Percentiles rank a stretch among this genome's conserved stretches.
These are phyloP conservation scores for Triplophysa yarkandensis DNA, from an alignment of 2,797 vertebrate genomes.

Conservation along the genomic window DNA sequence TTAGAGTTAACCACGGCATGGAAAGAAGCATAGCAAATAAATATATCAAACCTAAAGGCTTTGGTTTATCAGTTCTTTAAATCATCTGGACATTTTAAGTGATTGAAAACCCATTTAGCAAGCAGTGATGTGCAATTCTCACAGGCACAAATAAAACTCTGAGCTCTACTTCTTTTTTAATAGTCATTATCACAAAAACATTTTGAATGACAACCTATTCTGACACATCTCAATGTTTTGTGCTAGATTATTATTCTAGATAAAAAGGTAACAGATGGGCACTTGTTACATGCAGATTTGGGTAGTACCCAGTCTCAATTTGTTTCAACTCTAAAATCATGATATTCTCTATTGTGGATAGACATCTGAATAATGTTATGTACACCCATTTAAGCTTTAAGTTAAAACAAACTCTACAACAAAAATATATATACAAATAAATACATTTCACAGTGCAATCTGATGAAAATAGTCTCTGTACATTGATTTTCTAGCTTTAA, in stretches of 20 bases:
- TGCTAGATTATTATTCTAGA: neutral
- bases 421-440: constrained; percentile 47
- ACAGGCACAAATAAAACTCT: neutral
- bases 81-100: neutral
- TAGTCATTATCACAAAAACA: constrained; percentile 47
- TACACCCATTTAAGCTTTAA: constrained; percentile 41
- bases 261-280: neutral
- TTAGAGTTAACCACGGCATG: constrained; percentile 37
- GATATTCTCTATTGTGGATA: neutral
- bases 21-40: constrained; percentile 41
- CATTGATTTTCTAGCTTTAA: constrained; percentile 22
- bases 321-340: neutral
- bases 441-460: constrained; percentile 61
- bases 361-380: constrained; percentile 33
- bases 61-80: neutral
- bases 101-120: neutral
- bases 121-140: neutral
- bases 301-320: neutral
- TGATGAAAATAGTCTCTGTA: constrained; percentile 49
- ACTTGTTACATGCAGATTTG: constrained; percentile 20
- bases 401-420: constrained; percentile 31
- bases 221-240: neutral
- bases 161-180: constrained; percentile 32
- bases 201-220: neutral
- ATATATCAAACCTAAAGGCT: neutral